phyloP scores from a whole-genome alignment of 2,888 invertebrate species.

The Agrotis segetum region DNA sequence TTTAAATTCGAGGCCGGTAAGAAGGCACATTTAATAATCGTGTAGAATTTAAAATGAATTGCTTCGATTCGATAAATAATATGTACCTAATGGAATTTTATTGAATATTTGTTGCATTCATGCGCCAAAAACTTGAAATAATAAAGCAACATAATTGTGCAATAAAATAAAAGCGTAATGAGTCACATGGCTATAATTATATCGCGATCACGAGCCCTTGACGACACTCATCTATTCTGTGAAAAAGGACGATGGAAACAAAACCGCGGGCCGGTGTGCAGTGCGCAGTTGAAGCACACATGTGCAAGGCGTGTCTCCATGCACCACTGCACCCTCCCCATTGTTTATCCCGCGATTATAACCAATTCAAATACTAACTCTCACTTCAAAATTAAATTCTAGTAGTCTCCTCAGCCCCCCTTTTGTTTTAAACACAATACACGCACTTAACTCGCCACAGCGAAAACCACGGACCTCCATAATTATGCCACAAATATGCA shows the following conservation, averaged over 20 bases:
- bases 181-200: conserved; percentile 58
- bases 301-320: conserved; percentile 84
- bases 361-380: conserved; percentile 90
- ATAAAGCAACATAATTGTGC: conserved; percentile 28
- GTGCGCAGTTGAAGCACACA: conserved; percentile 72
- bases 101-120: conserved; percentile 17
- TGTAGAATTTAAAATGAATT: conserved; percentile 16
- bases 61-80: conserved; percentile 1
- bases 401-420: conserved; percentile 77
- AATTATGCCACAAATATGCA: conserved; percentile 65
- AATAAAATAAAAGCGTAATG: conserved; percentile 50
- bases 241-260: conserved; percentile 62
- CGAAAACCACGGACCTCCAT: conserved; percentile 73
- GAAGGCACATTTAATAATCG: conserved; percentile 8
- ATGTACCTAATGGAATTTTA: conserved; percentile 6
- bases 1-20: conserved; percentile 31
- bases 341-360: conserved; percentile 91
- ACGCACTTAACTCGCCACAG: conserved; percentile 73
- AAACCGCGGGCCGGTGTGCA: conserved; percentile 55
- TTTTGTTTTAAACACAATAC: conserved; percentile 90
- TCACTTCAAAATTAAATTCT: conserved; percentile 89
- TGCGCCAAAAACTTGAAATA: conserved; percentile 17
- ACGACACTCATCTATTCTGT: conserved; percentile 66
- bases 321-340: conserved; percentile 83
- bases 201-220: conserved; percentile 62